Evolutionary conservation across 1,140 invertebrate species (phyloP).

Genomic region (Teleogryllus occipitalis): DNA sequence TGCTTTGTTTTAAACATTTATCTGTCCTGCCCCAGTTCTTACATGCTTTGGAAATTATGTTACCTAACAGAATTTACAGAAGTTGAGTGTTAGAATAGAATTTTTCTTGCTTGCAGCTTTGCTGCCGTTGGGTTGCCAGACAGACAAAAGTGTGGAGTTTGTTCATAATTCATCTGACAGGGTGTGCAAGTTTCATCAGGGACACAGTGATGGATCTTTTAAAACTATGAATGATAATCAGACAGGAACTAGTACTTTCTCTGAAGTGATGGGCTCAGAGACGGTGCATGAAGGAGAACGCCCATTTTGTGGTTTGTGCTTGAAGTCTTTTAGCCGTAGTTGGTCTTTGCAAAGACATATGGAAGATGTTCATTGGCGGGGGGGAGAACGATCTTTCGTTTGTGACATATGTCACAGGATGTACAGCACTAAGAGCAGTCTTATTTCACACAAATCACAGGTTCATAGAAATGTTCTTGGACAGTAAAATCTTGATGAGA

Average conservation of each 20-base stretch:
- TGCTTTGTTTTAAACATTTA: too few relatives aligned
- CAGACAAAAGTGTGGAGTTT: neutral
- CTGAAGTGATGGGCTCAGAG: neutral
- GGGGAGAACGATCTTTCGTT: constrained; percentile 37
- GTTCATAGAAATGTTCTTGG: constrained; percentile 32
- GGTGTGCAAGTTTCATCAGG: neutral
- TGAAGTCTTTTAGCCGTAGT: constrained; percentile 42
- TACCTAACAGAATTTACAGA: too few relatives aligned
- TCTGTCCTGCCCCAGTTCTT: too few relatives aligned
- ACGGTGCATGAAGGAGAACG: neutral
- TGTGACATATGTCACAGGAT: constrained; percentile 43
- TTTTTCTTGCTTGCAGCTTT: constrained; percentile 4
- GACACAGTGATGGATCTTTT: neutral
- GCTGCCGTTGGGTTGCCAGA: neutral
- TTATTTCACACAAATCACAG: constrained; percentile 45
- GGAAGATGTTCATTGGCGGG: constrained; percentile 43
- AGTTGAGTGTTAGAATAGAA: neutral
- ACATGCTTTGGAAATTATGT: too few relatives aligned
- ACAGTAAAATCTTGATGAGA: neutral
- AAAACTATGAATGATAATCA: neutral
- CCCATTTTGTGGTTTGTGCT: constrained; percentile 40
- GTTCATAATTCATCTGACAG: neutral
- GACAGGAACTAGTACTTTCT: neutral
- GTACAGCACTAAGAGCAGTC: constrained; percentile 44
- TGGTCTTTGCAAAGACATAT: constrained; percentile 46